Percentiles rank a stretch among this genome's conserved stretches.
phyloP scores from a whole-genome alignment of 2,888 invertebrate genomes.

The Chaitophorus viminalis region DNA sequence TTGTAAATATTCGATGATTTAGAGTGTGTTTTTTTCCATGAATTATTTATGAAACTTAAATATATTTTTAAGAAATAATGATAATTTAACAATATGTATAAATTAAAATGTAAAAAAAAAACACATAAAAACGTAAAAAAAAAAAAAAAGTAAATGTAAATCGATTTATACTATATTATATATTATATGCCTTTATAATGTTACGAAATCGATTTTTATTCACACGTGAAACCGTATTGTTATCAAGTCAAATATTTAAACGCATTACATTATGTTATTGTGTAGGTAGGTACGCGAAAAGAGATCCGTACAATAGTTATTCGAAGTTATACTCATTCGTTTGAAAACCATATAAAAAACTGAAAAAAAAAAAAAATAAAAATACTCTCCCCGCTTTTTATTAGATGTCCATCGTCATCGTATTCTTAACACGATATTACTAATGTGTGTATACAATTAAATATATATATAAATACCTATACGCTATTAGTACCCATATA shows the following conservation, averaged over 20 bases:
- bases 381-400: not conserved
- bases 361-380: slow-evolving; percentile 1
- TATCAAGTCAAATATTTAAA: slow-evolving; percentile 52
- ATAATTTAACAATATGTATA: not conserved
- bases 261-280: not conserved
- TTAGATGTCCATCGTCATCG: not conserved
- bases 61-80: slow-evolving; percentile 16
- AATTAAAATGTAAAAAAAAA: not conserved
- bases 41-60: slow-evolving; percentile 46
- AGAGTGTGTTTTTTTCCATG: slow-evolving; percentile 48
- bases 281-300: not conserved
- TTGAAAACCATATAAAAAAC: not conserved
- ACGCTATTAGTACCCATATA: not conserved
- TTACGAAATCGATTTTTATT: not conserved
- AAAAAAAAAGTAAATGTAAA: not conserved
- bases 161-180: not conserved
- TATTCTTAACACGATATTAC: not conserved
- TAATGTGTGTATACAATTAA: not conserved
- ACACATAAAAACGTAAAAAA: not conserved
- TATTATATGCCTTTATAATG: not conserved
- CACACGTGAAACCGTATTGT: slow-evolving; percentile 28
- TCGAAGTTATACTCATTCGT: not conserved
- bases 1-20: slow-evolving; percentile 32
- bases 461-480: not conserved
- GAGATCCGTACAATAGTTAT: not conserved